Evolutionary conservation across 1,140 invertebrate species (phyloP), one percentile per base, ranked within the genome.

Genomic region (Oppia nitens): DNA sequence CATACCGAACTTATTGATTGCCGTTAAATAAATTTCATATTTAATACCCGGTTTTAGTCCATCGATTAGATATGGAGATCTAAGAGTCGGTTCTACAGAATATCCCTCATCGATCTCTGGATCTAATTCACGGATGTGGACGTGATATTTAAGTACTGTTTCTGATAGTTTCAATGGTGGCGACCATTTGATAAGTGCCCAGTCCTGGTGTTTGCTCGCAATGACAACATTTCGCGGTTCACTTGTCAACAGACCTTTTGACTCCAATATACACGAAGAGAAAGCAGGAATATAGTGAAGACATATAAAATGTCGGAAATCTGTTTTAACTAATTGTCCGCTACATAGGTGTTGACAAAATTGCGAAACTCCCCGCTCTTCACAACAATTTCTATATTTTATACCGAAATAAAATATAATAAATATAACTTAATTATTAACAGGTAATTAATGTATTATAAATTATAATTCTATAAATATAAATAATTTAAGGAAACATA

Each of bases 11-110:
- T 77, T 76, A 70, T 89, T 89, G 24, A 82, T 77, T n/a, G 84
- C 83, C 64, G 83, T 80, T 20, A 87, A 79, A 66, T 79, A 87
- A 58, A 85, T 81, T 69, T 89, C 85, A 67, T 89, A 87, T 54
- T 60, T 77, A 1, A 79, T 79, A 66, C 81, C 79, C 4, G 81
- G 77, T 63, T 81, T 76, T 24, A 88, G 72, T 62, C 79, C 76
- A 71, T 85, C 83, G 59, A 87, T 68, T 59, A 88, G 79, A 64
- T 77, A 82, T 4, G 85, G 84, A 27, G 82, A 79, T 59, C 70
- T 67, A 14, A 69, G 65, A 17, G 66, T 61, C 23, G 48, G 26
- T 24, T 62, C 58, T 21, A 62, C 32, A 29, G 60, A 61, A 14
- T 74, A 72, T 47, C 69, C 65, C 55, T 73, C 69, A 54, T 79